phyloP scores from a whole-genome alignment of 2,113 vertebrate genomes.

The Corvus cornix region DNA sequence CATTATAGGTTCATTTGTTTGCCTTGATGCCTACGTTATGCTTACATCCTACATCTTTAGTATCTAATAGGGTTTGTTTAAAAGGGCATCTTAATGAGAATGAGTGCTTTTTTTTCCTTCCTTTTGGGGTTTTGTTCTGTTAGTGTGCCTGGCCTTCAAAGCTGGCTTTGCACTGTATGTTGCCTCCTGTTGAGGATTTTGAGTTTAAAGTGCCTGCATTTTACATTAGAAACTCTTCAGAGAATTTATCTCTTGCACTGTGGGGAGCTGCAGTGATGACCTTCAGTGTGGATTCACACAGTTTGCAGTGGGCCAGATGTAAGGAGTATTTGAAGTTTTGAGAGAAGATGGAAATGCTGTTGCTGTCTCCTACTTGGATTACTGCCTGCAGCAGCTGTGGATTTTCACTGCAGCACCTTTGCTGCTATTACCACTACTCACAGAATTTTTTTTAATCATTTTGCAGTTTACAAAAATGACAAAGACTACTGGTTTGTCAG shows the following conservation, averaged over 20 bases:
- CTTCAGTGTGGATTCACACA: neutral
- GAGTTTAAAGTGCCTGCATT: neutral
- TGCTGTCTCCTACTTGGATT: neutral
- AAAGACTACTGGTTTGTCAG: conserved; percentile 81
- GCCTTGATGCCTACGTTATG: neutral
- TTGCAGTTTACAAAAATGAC: conserved; percentile 79
- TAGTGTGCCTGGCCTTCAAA: neutral
- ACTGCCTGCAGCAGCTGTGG: neutral
- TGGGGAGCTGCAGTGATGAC: neutral
- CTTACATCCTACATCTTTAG: neutral
- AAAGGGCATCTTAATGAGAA: neutral
- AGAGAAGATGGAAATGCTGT: neutral
- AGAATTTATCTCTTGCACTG: neutral
- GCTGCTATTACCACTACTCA: neutral
- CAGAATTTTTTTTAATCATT: neutral
- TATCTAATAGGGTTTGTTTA: neutral
- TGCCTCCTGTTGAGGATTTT: neutral
- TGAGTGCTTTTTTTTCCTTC: neutral
- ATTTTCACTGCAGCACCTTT: neutral
- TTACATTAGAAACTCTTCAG: neutral
- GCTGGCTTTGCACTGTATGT: rapidly evolving
- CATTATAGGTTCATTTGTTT: neutral
- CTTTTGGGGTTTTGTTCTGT: neutral
- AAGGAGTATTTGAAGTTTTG: neutral
- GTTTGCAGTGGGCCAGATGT: neutral